These are phyloP conservation scores for Drosophila athabasca DNA, from an alignment of 1,140 invertebrate species.

Conservation along the genomic window DNA sequence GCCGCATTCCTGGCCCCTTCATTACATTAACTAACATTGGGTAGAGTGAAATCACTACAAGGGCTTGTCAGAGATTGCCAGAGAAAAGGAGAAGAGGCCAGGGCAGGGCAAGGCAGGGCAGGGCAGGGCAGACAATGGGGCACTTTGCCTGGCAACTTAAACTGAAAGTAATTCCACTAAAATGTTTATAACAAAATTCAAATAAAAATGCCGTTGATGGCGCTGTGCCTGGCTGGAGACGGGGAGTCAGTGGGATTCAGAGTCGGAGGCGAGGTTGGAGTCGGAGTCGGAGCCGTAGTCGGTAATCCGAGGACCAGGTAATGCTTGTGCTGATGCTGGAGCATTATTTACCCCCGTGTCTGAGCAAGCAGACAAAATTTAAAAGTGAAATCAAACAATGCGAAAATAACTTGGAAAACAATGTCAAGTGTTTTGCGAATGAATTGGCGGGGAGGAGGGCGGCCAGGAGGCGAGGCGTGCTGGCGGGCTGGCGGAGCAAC, in stretches of 20 bases:
- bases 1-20: too few species aligned
- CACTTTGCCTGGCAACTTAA: constrained; percentile 60
- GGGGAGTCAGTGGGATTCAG: too few species aligned
- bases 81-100: too few species aligned
- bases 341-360: constrained; percentile 53
- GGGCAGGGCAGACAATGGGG: constrained; percentile 2
- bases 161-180: constrained; percentile 78
- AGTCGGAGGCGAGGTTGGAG: not conserved
- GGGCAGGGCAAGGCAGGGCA: too few species aligned
- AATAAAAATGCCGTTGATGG: constrained; percentile 49
- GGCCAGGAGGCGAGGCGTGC: not conserved
- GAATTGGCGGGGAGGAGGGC: constrained; percentile 13
- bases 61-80: not conserved
- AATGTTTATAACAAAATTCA: constrained; percentile 75
- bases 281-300: not conserved
- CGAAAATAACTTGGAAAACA: constrained; percentile 77
- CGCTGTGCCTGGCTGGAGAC: not conserved
- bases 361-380: constrained; percentile 70
- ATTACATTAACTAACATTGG: too few species aligned
- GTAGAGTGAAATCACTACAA: not conserved
- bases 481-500: too few species aligned
- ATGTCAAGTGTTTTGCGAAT: constrained; percentile 59
- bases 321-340: constrained; percentile 3
- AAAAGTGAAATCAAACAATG: constrained; percentile 81
- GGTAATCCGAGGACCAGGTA: constrained; percentile 1